phyloP scores from a whole-genome alignment of 1,140 invertebrate species.

The Sinella curviseta region DNA sequence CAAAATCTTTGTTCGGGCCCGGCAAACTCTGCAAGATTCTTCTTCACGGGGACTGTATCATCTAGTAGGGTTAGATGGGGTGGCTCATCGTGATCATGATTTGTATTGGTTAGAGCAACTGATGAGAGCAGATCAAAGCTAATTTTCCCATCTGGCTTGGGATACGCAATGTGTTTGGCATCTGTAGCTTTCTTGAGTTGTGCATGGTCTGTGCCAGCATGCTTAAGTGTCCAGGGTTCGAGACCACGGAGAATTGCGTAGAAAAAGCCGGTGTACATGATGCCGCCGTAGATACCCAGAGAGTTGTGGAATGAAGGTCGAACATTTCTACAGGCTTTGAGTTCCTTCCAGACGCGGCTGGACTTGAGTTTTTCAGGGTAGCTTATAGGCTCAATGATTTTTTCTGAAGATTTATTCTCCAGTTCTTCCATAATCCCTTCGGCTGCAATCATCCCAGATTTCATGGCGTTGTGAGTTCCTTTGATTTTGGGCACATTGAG shows the following conservation, averaged over 20 bases:
- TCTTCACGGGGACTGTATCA: constrained; percentile 83
- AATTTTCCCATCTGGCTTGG: constrained; percentile 91
- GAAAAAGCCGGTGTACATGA: constrained; percentile 87
- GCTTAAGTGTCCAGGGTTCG: constrained; percentile 94
- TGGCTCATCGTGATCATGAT: constrained; percentile 97
- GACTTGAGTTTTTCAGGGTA: constrained; percentile 50
- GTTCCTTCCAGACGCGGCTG: constrained; percentile 93
- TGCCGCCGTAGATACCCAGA: constrained; percentile 86
- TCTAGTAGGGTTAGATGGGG: constrained; percentile 91
- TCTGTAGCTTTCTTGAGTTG: constrained; percentile 81
- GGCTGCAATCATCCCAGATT: constrained; percentile 94
- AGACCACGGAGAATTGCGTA: constrained; percentile 75
- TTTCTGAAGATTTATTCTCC: constrained; percentile 48
- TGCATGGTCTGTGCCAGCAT: constrained; percentile 79
- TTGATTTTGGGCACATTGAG: constrained; percentile 97
- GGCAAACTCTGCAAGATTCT: constrained; percentile 82
- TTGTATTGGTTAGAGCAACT: constrained; percentile 94
- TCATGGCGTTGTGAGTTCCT: constrained; percentile 98
- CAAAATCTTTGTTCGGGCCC: constrained; percentile 96
- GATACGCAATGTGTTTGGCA: constrained; percentile 86
- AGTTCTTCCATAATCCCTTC: constrained; percentile 84
- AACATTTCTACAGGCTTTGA: constrained; percentile 85
- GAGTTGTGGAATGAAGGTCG: constrained; percentile 90
- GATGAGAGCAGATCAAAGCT: constrained; percentile 96
- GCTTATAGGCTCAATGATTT: constrained; percentile 34